A percentile compares a stretch with the other conserved stretches of the same genome.
phyloP scores from a whole-genome alignment of 1,140 invertebrate genomes.

The Drosophila sp. region DNA sequence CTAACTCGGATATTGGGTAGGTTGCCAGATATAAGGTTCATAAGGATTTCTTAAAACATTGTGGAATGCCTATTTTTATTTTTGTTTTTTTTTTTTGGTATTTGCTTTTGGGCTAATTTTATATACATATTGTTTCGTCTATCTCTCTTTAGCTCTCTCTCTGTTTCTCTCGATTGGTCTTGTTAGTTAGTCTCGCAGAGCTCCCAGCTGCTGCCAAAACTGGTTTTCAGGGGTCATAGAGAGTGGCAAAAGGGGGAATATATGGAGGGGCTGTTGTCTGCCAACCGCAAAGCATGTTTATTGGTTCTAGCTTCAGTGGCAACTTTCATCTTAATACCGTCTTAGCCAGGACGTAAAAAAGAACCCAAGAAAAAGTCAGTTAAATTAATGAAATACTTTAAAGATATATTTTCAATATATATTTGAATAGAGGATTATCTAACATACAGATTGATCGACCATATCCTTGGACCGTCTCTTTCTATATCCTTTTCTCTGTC shows the following conservation, averaged over 20 bases:
- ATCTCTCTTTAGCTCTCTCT: constrained; percentile 10
- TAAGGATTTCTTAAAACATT: neutral
- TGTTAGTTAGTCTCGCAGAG: constrained; percentile 10
- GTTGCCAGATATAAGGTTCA: neutral
- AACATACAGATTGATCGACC: neutral
- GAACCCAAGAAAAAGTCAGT: neutral
- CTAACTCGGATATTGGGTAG: neutral
- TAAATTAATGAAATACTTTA: neutral
- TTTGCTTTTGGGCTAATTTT: constrained; percentile 5
- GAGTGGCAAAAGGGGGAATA: neutral
- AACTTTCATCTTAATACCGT: constrained; percentile 19
- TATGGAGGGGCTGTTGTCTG: constrained; percentile 9
- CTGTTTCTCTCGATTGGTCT: constrained; percentile 45
- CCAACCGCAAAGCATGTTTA: constrained; percentile 54
- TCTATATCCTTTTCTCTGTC: neutral
- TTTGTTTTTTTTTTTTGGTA: neutral
- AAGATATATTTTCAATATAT: neutral
- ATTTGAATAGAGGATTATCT: too few relatives aligned
- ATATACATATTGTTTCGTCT: neutral
- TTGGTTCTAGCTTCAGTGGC: constrained; percentile 40
- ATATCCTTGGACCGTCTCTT: too few relatives aligned
- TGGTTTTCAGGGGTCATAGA: constrained; percentile 38
- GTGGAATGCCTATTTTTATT: neutral
- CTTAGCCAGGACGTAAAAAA: constrained; percentile 7
- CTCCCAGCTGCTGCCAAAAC: constrained; percentile 60